Evolutionary conservation across 2,113 vertebrate species (phyloP).

Genomic region (Aptenodytes patagonicus): DNA sequence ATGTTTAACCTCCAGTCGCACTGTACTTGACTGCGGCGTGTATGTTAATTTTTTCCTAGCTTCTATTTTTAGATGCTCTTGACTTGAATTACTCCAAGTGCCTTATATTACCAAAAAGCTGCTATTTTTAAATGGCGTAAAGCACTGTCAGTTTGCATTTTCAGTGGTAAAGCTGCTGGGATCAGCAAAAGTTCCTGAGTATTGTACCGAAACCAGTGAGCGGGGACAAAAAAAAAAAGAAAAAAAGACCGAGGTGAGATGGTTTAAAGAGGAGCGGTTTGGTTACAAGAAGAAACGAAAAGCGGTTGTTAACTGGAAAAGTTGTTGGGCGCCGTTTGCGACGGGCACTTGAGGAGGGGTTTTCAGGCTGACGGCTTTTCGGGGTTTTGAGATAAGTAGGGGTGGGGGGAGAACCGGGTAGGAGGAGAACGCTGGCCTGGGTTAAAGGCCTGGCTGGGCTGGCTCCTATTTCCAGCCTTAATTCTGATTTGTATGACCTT

Average conservation of each 20-base stretch:
- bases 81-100: background rate
- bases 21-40: fast-evolving
- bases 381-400: background rate
- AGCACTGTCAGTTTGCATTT: fast-evolving
- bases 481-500: background rate
- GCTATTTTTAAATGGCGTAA: background rate
- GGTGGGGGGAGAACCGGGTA: fast-evolving
- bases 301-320: background rate
- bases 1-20: background rate
- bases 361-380: background rate
- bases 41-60: background rate
- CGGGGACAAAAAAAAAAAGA: fast-evolving
- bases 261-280: too few species aligned
- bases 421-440: background rate
- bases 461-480: background rate
- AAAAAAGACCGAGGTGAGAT: fast-evolving
- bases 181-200: background rate
- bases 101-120: background rate
- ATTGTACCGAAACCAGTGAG: fast-evolving
- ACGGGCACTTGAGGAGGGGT: fast-evolving
- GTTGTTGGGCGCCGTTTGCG: fast-evolving
- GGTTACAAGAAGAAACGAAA: background rate
- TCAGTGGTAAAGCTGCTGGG: background rate
- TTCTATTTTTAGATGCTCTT: constrained; percentile 3
- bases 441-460: background rate